Conservation (phyloP, 2,113 vertebrate species). For the Lepisosteus osseus region DNA sequence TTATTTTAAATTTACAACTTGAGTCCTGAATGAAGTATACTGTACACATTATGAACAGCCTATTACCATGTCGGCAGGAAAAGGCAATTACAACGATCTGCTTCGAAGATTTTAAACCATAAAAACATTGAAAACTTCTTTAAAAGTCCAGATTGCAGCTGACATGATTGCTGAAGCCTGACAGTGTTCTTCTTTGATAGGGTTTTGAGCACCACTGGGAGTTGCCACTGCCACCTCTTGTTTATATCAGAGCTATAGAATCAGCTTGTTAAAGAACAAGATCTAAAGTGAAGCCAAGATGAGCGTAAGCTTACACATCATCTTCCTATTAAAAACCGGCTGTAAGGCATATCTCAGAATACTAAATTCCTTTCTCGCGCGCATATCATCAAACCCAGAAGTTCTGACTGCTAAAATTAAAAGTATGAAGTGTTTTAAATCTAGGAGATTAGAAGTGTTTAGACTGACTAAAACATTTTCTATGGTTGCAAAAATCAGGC, state of each 20-base stretch:
- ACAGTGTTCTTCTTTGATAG: neutral
- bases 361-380: too few relatives aligned
- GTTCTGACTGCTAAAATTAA: too few relatives aligned
- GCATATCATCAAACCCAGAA: too few relatives aligned
- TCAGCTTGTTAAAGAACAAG: neutral
- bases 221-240: conserved; percentile 16
- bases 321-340: neutral
- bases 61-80: conserved; percentile 34
- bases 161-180: neutral
- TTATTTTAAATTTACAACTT: neutral
- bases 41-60: too few relatives aligned
- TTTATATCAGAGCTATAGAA: neutral
- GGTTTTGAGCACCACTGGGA: neutral
- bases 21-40: neutral
- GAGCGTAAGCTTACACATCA: neutral
- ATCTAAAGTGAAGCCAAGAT: neutral
- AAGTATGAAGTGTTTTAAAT: too few relatives aligned
- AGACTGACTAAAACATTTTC: too few relatives aligned
- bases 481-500: too few relatives aligned
- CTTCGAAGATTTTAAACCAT: conserved; percentile 1
- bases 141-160: neutral
- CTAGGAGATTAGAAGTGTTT: too few relatives aligned
- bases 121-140: neutral
- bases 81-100: conserved; percentile 31
- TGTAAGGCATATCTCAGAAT: too few relatives aligned